phyloP scores from a whole-genome alignment of 2,888 invertebrate species.

The Tigriopus californicus region DNA sequence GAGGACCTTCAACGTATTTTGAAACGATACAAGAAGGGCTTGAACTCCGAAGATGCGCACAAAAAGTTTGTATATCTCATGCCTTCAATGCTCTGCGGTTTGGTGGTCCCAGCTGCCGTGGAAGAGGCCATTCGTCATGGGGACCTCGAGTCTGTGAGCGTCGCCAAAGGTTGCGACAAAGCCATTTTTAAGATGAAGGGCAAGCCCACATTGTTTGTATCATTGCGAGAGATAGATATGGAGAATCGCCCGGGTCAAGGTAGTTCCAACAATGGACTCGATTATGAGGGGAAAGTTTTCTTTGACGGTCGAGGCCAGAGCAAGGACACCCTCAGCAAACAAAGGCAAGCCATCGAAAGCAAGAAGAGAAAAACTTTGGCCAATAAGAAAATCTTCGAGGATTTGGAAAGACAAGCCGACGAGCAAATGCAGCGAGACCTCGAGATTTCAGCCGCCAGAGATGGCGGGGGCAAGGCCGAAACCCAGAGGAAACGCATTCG shows the following conservation, averaged over 20 bases:
- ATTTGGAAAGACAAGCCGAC: conserved; percentile 12
- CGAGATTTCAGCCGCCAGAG: neutral
- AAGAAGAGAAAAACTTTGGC: conserved; percentile 11
- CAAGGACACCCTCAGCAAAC: conserved; percentile 40
- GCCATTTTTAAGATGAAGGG: conserved; percentile 50
- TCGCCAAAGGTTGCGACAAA: conserved; percentile 53
- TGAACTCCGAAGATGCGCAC: conserved; percentile 37
- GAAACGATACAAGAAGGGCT: conserved; percentile 10
- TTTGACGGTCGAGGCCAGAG: conserved; percentile 51
- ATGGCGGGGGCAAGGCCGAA: neutral
- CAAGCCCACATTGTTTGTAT: conserved; percentile 53
- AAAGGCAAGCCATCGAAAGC: conserved; percentile 12
- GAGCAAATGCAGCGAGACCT: conserved; percentile 9
- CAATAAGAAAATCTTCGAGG: conserved; percentile 14
- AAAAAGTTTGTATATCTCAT: conserved; percentile 51
- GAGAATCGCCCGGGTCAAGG: conserved; percentile 26
- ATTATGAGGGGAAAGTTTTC: conserved; percentile 31
- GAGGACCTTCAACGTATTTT: conserved; percentile 17
- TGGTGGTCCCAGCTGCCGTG: conserved; percentile 50
- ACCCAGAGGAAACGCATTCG: neutral
- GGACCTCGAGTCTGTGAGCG: conserved; percentile 52
- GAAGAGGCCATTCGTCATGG: conserved; percentile 57
- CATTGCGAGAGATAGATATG: conserved; percentile 36
- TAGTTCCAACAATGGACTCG: conserved; percentile 19
- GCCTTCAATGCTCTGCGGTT: conserved; percentile 48